phyloP scores from a whole-genome alignment of 2,797 vertebrate species.

The Enoplosus armatus region DNA sequence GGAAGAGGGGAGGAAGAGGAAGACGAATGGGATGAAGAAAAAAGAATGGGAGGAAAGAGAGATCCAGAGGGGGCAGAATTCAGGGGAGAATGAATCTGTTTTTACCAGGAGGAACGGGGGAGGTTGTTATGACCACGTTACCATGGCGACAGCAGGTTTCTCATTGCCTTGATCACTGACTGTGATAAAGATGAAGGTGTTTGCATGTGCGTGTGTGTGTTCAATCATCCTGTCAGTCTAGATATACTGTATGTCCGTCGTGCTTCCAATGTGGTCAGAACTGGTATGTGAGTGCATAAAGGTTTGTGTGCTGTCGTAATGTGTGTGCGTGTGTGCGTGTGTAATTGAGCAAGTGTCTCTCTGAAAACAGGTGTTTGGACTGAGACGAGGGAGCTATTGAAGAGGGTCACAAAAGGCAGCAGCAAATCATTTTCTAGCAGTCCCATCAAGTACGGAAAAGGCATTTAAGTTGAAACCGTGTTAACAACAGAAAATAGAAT shows the following conservation, averaged over 20 bases:
- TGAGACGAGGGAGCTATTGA: conserved; percentile 7
- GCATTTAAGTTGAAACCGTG: conserved; percentile 31
- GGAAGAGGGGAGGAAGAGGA: conserved; percentile 3
- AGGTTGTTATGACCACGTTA: conserved; percentile 69
- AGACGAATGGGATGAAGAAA: conserved; percentile 1
- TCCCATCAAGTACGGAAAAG: conserved; percentile 32
- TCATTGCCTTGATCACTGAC: conserved; percentile 56
- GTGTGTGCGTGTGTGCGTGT: conserved; percentile 6
- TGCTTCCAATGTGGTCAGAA: conserved; percentile 24
- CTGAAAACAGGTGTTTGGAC: conserved; percentile 27
- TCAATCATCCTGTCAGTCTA: conserved; percentile 31
- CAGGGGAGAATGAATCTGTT: conserved; percentile 42
- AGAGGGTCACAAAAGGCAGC: conserved; percentile 38
- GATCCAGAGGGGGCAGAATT: neutral
- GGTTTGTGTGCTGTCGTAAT: neutral
- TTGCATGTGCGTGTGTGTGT: conserved; percentile 9
- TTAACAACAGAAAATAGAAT: conserved; percentile 61
- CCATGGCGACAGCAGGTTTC: conserved; percentile 71
- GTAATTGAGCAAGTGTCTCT: conserved; percentile 14
- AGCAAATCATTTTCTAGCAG: conserved; percentile 55
- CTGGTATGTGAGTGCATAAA: neutral
- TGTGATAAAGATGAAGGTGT: conserved; percentile 58
- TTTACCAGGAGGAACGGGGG: conserved; percentile 30
- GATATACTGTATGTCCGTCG: conserved; percentile 18
- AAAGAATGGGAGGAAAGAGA: neutral